Percentiles rank a stretch among this genome's conserved stretches.
These are phyloP conservation scores for Eutolmus rufibarbis DNA, from an alignment of 2,888 invertebrate species.

Conservation along the genomic window DNA sequence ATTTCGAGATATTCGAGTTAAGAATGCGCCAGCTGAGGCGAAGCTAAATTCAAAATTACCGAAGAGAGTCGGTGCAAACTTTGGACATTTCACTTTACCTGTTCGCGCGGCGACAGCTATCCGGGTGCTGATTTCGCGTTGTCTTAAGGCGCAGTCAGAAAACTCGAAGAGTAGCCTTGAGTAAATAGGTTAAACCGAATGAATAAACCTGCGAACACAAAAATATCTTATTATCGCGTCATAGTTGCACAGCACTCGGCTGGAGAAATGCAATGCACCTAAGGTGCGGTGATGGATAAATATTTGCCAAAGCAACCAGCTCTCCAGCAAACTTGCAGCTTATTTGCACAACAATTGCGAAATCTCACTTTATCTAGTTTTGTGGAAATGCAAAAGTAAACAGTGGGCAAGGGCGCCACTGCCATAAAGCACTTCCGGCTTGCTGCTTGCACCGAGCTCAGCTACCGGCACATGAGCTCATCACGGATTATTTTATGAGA, in stretches of 20 bases:
- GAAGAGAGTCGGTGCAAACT: not conserved
- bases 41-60: not conserved
- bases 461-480: not conserved
- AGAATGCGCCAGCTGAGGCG: not conserved
- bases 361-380: not conserved
- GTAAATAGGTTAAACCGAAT: not conserved
- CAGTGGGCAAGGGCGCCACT: not conserved
- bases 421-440: not conserved
- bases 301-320: not conserved
- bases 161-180: not conserved
- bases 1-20: not conserved
- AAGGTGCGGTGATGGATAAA: not conserved
- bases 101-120: not conserved
- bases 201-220: not conserved
- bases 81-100: not conserved
- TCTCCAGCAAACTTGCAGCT: not conserved
- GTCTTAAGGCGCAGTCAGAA: not conserved
- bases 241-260: not conserved
- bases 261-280: not conserved
- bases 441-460: not conserved
- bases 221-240: not conserved
- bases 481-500: not conserved
- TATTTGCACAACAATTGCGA: not conserved
- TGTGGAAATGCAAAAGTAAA: not conserved
- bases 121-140: not conserved